Base-by-base conservation (phyloP, 2,797 vertebrate species). In the Pseudomugil gertrudae region DNA sequence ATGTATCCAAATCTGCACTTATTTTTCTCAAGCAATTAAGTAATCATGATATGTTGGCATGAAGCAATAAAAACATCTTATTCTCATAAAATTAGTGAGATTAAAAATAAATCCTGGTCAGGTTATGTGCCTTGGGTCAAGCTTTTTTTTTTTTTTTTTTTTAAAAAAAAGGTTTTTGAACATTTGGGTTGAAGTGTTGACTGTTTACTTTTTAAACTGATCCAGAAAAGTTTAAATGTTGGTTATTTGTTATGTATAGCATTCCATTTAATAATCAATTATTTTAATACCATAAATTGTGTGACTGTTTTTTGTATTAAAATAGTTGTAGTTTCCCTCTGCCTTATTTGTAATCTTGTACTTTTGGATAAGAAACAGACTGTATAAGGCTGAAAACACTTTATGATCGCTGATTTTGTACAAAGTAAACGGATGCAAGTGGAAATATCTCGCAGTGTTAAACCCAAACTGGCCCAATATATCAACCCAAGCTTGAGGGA, bases 281-380 rank as follows among this genome's bases (percentile, higher is more conserved):
- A 71, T 75, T 84, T 81, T 71, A 77, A 62, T 77, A 40, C 48
- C 24, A 69, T 60, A 21, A 67, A 3, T 52, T 19, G 40, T 43
- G 43, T 60, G 14, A 66, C 21, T 59, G 26, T 78, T 19, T 59
- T 30, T 14, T 66, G 33, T 27, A 80, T 78, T 82, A 87, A 84
- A 84, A 24, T 50, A 30, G 3, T 35, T 35, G 33, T 35, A 13
- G 10, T 35, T 9, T 35, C 11, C 33, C 3, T 35, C 4, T 35
- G 33, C 33, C 6, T 32, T 32, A 7, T 33, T 33, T 33, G 32
- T 33, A 33, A 9, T 33, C 8, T 33, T 10, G 10, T 10, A 33
- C 10, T 33, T 33, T 33, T n/a, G n/a, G n/a, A n/a, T n/a, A n/a
- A n/a, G n/a, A n/a, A n/a, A n/a, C n/a, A n/a, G n/a, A n/a, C n/a